phyloP scores from a whole-genome alignment of 1,140 invertebrate genomes.

The Rhagoletis pomonella region DNA sequence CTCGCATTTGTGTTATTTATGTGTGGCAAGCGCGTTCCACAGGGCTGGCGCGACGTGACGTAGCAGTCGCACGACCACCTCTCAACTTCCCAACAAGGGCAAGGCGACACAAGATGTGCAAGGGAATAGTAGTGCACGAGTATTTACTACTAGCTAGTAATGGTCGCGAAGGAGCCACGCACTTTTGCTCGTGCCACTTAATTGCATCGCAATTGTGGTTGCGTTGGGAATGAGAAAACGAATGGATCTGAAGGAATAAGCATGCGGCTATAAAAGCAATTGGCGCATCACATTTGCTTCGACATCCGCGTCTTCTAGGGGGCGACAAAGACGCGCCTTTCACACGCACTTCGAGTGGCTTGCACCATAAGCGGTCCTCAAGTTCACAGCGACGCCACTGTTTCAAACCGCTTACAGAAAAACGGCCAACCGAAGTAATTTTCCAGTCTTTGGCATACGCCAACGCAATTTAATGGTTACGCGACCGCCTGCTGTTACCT shows the following conservation, averaged over 20 bases:
- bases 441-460: neutral
- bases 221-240: neutral
- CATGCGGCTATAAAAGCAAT: neutral
- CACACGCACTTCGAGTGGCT: slow-evolving; percentile 12
- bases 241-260: neutral
- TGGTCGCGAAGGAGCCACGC: neutral
- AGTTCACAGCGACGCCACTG: too few relatives aligned
- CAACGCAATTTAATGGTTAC: slow-evolving; percentile 5
- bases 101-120: neutral
- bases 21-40: neutral
- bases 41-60: neutral
- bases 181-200: slow-evolving; percentile 2
- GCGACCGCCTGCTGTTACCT: neutral
- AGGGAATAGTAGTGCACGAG: neutral
- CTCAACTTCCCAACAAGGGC: too few relatives aligned
- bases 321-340: slow-evolving; percentile 31
- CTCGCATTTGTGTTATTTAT: slow-evolving; percentile 49
- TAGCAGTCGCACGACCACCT: neutral
- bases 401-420: neutral
- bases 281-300: neutral
- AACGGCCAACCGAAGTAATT: neutral
- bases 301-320: neutral
- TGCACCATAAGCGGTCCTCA: neutral
- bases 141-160: neutral
- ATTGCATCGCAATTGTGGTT: slow-evolving; percentile 27